Percentiles rank a stretch among this genome's conserved stretches.
Evolutionary conservation across 2,113 vertebrate species (phyloP).

Genomic region (Oxyura jamaicensis): DNA sequence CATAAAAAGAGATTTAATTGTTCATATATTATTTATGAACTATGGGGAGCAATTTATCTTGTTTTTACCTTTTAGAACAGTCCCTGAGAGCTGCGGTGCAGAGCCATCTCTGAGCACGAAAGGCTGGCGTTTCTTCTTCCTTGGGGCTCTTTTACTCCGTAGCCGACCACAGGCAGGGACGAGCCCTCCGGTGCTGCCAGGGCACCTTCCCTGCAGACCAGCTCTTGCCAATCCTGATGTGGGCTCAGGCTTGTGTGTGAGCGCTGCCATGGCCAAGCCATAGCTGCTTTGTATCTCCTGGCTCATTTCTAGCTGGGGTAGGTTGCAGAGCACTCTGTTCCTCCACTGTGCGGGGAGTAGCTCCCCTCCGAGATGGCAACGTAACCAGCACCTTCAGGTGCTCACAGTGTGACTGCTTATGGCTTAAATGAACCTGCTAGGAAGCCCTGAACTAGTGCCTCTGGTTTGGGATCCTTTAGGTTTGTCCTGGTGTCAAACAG

Average conservation of each 20-base stretch:
- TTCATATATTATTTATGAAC: constrained; percentile 55
- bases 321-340: background rate
- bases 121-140: accelerated
- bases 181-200: background rate
- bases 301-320: background rate
- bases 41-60: constrained; percentile 35
- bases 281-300: background rate
- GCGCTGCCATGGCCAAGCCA: background rate
- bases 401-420: background rate
- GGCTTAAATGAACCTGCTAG: background rate
- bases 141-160: accelerated
- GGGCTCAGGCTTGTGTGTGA: background rate
- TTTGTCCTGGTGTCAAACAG: background rate
- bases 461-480: background rate
- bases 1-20: constrained; percentile 69
- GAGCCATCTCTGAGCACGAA: background rate
- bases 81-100: background rate
- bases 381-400: background rate
- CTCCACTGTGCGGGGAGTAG: background rate
- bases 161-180: accelerated
- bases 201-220: background rate
- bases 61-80: constrained; percentile 43
- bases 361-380: background rate
- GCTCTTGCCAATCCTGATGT: background rate
- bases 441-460: background rate